Percentiles rank a stretch among this genome's conserved stretches.
phyloP scores from a whole-genome alignment of 2,797 vertebrate genomes.

The Ibycter americanus region DNA sequence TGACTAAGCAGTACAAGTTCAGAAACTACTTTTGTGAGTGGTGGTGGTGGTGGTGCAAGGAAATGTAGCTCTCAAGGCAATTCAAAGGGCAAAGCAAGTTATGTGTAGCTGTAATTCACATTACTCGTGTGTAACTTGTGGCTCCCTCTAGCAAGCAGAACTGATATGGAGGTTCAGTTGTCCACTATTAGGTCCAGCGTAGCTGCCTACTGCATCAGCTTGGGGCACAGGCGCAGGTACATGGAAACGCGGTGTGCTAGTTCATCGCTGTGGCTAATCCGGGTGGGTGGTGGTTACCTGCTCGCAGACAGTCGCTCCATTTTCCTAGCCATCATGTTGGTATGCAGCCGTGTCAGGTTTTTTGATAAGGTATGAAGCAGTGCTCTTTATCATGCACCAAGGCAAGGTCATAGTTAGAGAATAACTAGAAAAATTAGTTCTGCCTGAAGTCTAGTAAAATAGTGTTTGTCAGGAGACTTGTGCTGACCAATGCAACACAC shows the following conservation, averaged over 20 bases:
- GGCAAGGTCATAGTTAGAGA: background rate
- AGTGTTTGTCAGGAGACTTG: background rate
- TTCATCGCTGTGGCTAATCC: background rate
- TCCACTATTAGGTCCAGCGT: accelerated
- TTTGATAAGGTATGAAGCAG: background rate
- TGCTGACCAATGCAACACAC: background rate
- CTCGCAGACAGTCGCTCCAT: background rate
- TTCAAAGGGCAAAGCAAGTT: background rate
- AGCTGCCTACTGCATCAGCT: background rate
- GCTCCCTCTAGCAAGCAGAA: background rate
- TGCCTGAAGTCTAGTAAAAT: background rate
- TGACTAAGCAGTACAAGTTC: background rate
- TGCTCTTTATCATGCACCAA: background rate
- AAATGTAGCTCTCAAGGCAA: background rate
- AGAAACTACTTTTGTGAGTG: background rate
- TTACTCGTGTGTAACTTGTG: background rate
- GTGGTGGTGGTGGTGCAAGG: background rate
- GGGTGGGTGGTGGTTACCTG: background rate
- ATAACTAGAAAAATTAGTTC: background rate
- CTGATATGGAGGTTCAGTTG: background rate
- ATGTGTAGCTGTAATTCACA: background rate
- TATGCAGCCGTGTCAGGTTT: background rate
- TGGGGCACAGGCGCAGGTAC: background rate
- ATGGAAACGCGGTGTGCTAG: background rate
- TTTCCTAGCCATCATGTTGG: background rate